A percentile compares a stretch with the other conserved stretches of the same genome.
Conservation (phyloP, 2,888 invertebrate species). For the Linyphia triangularis region DNA sequence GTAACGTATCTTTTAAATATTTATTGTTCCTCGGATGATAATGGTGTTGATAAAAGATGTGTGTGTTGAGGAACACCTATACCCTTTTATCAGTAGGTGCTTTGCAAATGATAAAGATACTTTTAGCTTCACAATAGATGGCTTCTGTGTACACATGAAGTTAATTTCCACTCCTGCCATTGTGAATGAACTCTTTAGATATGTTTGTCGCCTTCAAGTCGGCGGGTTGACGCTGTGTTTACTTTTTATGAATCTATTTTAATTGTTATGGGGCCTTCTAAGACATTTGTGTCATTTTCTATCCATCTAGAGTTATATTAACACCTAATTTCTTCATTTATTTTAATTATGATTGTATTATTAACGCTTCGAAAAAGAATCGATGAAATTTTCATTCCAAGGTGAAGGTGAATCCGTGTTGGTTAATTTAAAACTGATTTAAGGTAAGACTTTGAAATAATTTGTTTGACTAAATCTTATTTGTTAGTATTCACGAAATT, state of each 20-base stretch:
- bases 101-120: constrained; percentile 37
- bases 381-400: too few relatives aligned
- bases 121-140: constrained; percentile 59
- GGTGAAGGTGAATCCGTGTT: too few relatives aligned
- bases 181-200: constrained; percentile 30
- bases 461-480: too few relatives aligned
- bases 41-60: constrained; percentile 25
- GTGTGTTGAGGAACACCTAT: constrained; percentile 14
- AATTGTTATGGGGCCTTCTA: too few relatives aligned
- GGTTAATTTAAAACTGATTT: too few relatives aligned
- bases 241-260: neutral
- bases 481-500: too few relatives aligned
- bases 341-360: too few relatives aligned
- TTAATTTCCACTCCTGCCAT: constrained; percentile 31
- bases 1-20: constrained; percentile 31
- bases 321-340: too few relatives aligned
- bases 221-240: constrained; percentile 31
- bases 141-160: constrained; percentile 35
- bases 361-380: too few relatives aligned
- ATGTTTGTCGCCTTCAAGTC: constrained; percentile 60
- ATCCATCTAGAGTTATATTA: neutral
- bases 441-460: too few relatives aligned
- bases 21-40: constrained; percentile 64
- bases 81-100: constrained; percentile 40
- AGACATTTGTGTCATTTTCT: neutral